A percentile compares a stretch with the other conserved stretches of the same genome.
Evolutionary conservation across 2,113 vertebrate species (phyloP).

Genomic region (Oreotrochilus melanogaster): DNA sequence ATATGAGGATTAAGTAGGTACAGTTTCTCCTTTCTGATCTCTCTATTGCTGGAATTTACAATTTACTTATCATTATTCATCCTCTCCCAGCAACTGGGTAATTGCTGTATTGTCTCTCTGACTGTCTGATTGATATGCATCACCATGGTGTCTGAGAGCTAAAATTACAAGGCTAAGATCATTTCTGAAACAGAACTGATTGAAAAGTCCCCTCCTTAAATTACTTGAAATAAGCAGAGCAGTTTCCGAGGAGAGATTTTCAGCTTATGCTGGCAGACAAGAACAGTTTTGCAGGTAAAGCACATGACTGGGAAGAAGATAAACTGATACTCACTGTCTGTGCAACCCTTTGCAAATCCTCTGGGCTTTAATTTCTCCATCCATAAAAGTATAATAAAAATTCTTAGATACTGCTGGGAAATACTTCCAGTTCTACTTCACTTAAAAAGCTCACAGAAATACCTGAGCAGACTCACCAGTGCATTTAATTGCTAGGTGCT

Average conservation of each 20-base stretch:
- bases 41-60: background rate
- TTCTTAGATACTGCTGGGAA: conserved; percentile 22
- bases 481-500: background rate
- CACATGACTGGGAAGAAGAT: conserved; percentile 5
- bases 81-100: background rate
- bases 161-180: conserved; percentile 1
- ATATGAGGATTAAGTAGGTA: background rate
- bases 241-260: conserved; percentile 29
- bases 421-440: conserved; percentile 12
- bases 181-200: conserved; percentile 25
- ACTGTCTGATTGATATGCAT: background rate
- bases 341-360: background rate
- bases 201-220: background rate
- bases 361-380: conserved; percentile 3
- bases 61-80: background rate
- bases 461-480: background rate
- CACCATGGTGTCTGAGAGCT: background rate
- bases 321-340: conserved; percentile 8
- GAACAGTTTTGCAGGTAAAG: conserved; percentile 33
- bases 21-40: background rate
- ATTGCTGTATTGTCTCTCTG: background rate
- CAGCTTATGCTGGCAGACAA: background rate
- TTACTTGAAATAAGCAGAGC: background rate
- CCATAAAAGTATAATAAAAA: background rate
- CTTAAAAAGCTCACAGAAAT: conserved; percentile 28